Conservation (phyloP, 2,113 vertebrate species). For the Entelurus aequoreus region DNA sequence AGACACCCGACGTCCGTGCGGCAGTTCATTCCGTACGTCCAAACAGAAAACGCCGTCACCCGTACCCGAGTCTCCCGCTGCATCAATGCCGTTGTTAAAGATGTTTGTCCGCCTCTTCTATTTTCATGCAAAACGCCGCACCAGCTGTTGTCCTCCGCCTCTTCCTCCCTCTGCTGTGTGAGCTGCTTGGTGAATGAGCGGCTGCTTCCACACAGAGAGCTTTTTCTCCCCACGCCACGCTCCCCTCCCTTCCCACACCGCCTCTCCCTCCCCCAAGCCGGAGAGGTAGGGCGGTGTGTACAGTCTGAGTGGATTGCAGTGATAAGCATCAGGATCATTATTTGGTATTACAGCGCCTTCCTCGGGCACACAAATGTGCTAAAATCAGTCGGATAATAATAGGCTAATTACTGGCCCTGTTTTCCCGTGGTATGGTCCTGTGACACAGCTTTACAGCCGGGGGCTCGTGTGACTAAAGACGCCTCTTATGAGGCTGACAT, state of each 20-base stretch:
- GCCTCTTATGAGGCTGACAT: conserved; percentile 15
- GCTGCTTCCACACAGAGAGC: conserved; percentile 46
- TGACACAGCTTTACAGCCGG: conserved; percentile 11
- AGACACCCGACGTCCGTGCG: conserved; percentile 16
- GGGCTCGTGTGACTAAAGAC: conserved; percentile 20
- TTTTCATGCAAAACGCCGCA: conserved; percentile 10
- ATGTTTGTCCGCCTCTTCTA: neutral
- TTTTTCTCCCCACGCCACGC: conserved; percentile 23
- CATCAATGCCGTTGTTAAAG: neutral
- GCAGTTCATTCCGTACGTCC: conserved; percentile 27
- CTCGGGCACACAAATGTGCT: conserved; percentile 34
- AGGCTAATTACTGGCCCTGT: conserved; percentile 32
- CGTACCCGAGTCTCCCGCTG: neutral
- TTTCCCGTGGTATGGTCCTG: conserved; percentile 9
- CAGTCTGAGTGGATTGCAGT: conserved; percentile 26
- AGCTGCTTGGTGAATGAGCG: conserved; percentile 50
- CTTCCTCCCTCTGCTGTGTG: conserved; percentile 19
- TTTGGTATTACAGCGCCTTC: conserved; percentile 23
- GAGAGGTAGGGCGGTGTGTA: conserved; percentile 38
- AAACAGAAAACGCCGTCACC: conserved; percentile 8
- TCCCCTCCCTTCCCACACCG: neutral
- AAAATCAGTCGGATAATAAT: conserved; percentile 38
- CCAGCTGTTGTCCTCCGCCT: conserved; percentile 10
- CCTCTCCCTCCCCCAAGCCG: conserved; percentile 14
- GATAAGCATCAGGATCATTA: conserved; percentile 30